These are phyloP conservation scores for Carcina quercana DNA, from an alignment of 2,888 invertebrate species.

Conservation along the genomic window DNA sequence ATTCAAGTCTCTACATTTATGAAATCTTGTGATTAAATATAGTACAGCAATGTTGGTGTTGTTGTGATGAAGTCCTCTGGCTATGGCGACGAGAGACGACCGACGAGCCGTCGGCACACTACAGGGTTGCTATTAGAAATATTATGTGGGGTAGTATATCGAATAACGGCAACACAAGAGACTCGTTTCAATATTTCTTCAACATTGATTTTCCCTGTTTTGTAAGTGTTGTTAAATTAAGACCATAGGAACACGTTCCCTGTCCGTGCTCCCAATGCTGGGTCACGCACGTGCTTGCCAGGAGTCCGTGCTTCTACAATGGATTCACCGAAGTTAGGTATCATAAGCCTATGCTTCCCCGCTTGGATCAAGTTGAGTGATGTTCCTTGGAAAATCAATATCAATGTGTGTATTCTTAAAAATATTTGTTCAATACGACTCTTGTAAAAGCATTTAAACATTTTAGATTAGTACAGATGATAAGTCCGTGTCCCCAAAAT, in stretches of 20 bases:
- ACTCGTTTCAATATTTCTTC: no score
- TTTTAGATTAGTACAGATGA: not conserved
- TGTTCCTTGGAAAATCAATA: not conserved
- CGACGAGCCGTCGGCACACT: no score
- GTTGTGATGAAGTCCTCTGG: no score
- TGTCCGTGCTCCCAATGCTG: not conserved
- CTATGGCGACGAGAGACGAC: no score
- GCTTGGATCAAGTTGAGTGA: not conserved
- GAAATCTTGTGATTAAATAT: slow-evolving; percentile 48
- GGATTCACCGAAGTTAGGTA: not conserved
- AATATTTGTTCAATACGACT: not conserved
- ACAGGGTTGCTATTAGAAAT: not conserved
- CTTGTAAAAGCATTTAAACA: not conserved
- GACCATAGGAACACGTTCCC: not conserved
- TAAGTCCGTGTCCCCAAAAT: not conserved
- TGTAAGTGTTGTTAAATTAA: no score
- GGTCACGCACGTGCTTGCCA: not conserved
- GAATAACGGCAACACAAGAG: no score
- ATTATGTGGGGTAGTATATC: no score
- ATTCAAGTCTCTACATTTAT: slow-evolving; percentile 48
- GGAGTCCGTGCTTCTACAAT: not conserved
- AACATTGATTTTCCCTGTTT: no score
- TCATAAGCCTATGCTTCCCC: not conserved
- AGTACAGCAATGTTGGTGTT: no score
- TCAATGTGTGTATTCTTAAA: not conserved